Conservation (phyloP, 2,888 invertebrate genomes). For the Cephus runcator region DNA sequence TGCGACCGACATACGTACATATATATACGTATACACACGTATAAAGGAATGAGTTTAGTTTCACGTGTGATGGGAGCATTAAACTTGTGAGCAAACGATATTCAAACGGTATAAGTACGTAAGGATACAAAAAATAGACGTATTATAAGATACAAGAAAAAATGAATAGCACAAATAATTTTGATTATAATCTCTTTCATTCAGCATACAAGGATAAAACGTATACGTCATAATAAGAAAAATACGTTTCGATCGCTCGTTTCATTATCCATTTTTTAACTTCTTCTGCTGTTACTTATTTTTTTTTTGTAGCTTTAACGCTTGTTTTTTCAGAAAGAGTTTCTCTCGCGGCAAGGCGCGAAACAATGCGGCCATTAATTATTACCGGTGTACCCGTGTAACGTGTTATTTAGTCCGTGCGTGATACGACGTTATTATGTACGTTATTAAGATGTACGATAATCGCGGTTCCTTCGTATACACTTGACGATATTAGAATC, state of each 20-base stretch:
- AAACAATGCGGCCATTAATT: slow-evolving; percentile 43
- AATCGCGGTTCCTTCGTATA: slow-evolving; percentile 25
- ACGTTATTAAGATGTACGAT: slow-evolving; percentile 47
- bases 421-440: slow-evolving; percentile 45
- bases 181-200: neutral
- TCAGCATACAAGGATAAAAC: neutral
- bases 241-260: neutral
- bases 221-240: neutral
- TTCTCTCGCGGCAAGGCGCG: slow-evolving; percentile 21
- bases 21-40: neutral
- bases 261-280: neutral
- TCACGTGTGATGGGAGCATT: neutral
- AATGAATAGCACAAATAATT: neutral
- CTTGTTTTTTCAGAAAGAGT: neutral
- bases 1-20: neutral
- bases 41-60: neutral
- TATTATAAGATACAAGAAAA: neutral
- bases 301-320: neutral
- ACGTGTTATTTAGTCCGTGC: slow-evolving; percentile 45
- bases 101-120: neutral
- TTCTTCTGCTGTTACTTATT: neutral
- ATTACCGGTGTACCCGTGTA: slow-evolving; percentile 32
- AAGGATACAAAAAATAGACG: neutral
- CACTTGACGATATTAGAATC: neutral
- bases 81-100: neutral